phyloP scores from a whole-genome alignment of 2,888 invertebrate species.

The Epirrhoe tristata region DNA sequence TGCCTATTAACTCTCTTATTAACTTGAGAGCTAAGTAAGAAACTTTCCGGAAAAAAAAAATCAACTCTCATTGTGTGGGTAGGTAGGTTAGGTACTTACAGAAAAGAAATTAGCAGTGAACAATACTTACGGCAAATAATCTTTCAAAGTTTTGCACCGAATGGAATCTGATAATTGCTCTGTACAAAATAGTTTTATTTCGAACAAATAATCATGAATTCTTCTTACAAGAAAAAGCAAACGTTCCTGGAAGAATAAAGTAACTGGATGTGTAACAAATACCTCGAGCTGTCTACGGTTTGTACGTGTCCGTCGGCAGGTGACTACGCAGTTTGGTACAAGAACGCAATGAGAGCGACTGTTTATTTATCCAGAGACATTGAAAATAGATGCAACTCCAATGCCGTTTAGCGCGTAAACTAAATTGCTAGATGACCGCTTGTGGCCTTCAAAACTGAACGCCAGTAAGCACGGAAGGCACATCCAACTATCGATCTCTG shows the following conservation, averaged over 20 bases:
- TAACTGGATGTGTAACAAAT: slow-evolving; percentile 25
- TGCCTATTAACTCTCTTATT: too few relatives aligned
- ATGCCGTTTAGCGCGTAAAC: not conserved
- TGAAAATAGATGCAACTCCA: not conserved
- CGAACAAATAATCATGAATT: slow-evolving; percentile 20
- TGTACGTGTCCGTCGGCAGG: slow-evolving; percentile 25
- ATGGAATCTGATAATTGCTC: not conserved
- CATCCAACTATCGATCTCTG: not conserved
- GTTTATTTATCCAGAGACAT: not conserved
- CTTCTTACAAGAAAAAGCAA: slow-evolving; percentile 21
- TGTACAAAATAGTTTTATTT: slow-evolving; percentile 9
- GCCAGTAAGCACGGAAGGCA: not conserved
- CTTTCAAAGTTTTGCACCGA: slow-evolving; percentile 3
- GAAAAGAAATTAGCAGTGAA: not conserved
- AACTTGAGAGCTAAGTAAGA: too few relatives aligned
- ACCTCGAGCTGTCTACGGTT: slow-evolving; percentile 7
- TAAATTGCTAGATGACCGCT: not conserved
- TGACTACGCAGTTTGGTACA: slow-evolving; percentile 19
- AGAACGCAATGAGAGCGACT: slow-evolving; percentile 8
- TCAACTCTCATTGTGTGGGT: not conserved
- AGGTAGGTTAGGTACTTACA: too few relatives aligned
- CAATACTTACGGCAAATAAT: not conserved
- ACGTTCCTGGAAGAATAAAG: slow-evolving; percentile 27
- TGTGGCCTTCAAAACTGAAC: not conserved
- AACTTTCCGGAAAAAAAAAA: too few relatives aligned